phyloP scores from a whole-genome alignment of 2,888 invertebrate genomes.

The Phorcus lineatus region DNA sequence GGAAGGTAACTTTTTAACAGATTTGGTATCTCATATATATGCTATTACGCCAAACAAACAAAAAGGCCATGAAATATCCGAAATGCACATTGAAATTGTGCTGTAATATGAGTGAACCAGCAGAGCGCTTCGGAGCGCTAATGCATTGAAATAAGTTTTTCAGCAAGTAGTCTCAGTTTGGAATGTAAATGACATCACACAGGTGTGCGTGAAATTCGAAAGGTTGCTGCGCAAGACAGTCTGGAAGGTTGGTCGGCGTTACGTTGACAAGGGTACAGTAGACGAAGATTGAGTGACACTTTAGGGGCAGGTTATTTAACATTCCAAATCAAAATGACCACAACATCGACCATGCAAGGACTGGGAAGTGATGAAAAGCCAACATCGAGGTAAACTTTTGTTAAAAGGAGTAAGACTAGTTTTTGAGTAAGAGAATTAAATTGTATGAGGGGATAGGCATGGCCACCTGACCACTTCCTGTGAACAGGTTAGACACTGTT shows the following conservation, averaged over 20 bases:
- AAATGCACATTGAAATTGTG: no score
- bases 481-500: neutral
- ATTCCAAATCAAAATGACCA: constrained; percentile 20
- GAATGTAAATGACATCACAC: constrained; percentile 36
- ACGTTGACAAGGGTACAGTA: neutral
- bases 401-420: neutral
- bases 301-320: neutral
- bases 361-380: neutral
- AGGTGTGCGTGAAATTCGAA: constrained; percentile 40
- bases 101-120: no score
- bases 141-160: neutral
- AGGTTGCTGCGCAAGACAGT: constrained; percentile 21
- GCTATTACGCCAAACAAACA: no score
- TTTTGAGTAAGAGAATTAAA: neutral
- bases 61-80: no score
- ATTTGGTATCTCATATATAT: no score
- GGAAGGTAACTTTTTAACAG: no score
- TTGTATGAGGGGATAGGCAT: neutral
- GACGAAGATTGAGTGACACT: neutral
- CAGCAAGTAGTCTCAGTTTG: neutral
- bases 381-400: constrained; percentile 8
- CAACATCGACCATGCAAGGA: neutral
- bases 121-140: no score
- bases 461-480: constrained; percentile 9
- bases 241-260: neutral